Evolutionary conservation across 2,797 vertebrate genomes (phyloP).

Genomic region (Onychomys leucogaster): DNA sequence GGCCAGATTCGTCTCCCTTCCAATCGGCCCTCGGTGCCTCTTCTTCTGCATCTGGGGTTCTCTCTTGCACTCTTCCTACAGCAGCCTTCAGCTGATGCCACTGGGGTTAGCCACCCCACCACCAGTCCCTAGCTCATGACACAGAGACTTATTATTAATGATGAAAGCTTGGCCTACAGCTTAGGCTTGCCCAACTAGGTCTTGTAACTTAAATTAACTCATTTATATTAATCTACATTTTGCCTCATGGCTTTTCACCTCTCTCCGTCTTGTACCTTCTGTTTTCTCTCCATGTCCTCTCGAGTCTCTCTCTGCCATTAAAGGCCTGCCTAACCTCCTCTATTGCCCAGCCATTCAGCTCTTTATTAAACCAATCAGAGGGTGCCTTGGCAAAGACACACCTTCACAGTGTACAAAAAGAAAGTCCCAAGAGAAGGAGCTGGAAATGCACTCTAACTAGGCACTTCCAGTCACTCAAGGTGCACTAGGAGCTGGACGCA

Average conservation of each 20-base stretch:
- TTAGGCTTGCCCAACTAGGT: neutral
- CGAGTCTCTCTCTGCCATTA: neutral
- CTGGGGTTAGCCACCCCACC: neutral
- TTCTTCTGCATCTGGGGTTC: neutral
- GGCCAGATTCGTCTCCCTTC: no score
- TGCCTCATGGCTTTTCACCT: neutral
- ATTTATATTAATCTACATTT: neutral
- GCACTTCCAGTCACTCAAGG: neutral
- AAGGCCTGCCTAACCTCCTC: neutral
- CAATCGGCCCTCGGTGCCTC: neutral
- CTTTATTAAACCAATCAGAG: neutral
- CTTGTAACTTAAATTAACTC: neutral
- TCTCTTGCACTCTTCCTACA: no score
- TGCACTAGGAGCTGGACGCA: neutral
- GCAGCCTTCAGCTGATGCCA: no score
- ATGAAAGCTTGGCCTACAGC: neutral
- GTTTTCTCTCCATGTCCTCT: neutral
- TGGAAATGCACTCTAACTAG: neutral
- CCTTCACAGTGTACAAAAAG: neutral
- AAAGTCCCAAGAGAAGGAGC: neutral
- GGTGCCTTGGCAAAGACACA: neutral
- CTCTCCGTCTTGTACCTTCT: neutral
- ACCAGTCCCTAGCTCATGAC: neutral
- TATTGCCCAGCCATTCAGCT: neutral
- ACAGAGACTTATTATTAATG: neutral